A percentile compares a stretch with the other conserved stretches of the same genome.
phyloP scores from a whole-genome alignment of 1,140 invertebrate genomes.

The Zophobas atratus region DNA sequence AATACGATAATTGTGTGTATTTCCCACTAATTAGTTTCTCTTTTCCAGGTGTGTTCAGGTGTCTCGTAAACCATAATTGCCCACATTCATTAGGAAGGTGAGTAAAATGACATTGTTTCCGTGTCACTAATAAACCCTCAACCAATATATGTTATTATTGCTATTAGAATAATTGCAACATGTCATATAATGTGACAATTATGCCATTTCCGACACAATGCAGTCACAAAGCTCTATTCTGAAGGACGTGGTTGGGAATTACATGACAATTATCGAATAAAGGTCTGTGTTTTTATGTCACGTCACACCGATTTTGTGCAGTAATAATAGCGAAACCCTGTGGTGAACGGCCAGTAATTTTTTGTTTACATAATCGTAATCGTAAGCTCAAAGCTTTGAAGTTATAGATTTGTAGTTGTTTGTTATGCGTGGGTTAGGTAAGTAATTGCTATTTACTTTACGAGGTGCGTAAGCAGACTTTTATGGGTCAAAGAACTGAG shows the following conservation, averaged over 20 bases:
- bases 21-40: not conserved
- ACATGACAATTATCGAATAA: slow-evolving; percentile 2
- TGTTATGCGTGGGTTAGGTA: no score
- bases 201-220: not conserved
- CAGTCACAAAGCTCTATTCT: not conserved
- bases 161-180: slow-evolving; percentile 9
- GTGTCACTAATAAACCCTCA: slow-evolving; percentile 27
- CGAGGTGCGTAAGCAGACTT: no score
- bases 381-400: no score
- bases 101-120: not conserved
- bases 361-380: no score
- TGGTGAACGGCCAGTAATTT: not conserved
- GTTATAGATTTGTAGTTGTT: no score
- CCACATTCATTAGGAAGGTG: slow-evolving; percentile 6
- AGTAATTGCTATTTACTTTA: no score
- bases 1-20: not conserved
- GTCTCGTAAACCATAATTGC: not conserved
- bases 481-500: no score
- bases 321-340: not conserved
- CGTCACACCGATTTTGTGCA: not conserved
- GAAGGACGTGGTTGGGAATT: not conserved
- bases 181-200: slow-evolving; percentile 20
- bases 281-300: not conserved
- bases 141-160: slow-evolving; percentile 26
- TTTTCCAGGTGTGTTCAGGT: not conserved